Percentiles rank a stretch among this genome's conserved stretches.
These are phyloP conservation scores for Hirudinaria manillensis DNA, from an alignment of 2,888 invertebrate genomes.

Conservation along the genomic window DNA sequence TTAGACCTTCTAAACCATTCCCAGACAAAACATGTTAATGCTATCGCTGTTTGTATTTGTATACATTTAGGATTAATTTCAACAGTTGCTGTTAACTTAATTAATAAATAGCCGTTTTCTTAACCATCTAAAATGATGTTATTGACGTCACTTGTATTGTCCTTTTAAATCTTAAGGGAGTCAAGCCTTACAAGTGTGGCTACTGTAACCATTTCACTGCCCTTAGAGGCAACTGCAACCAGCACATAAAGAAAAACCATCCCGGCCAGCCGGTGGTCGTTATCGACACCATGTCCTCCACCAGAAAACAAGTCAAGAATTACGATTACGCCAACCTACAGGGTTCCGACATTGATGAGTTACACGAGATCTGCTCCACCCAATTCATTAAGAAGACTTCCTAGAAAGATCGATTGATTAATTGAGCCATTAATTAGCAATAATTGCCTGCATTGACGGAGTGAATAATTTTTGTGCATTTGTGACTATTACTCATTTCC, in stretches of 20 bases:
- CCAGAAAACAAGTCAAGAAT: slow-evolving; percentile 25
- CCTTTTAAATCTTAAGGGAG: slow-evolving; percentile 33
- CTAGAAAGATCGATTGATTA: not conserved
- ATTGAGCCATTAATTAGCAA: too few species aligned
- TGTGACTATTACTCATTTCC: too few species aligned
- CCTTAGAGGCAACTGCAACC: slow-evolving; percentile 40
- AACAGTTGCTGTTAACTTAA: too few species aligned
- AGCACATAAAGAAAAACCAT: slow-evolving; percentile 40
- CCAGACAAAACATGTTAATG: not conserved
- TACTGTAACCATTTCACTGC: slow-evolving; percentile 38
- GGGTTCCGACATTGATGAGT: slow-evolving; percentile 33
- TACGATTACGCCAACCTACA: slow-evolving; percentile 35
- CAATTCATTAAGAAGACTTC: slow-evolving; percentile 1
- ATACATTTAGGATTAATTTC: too few species aligned
- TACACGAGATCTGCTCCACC: slow-evolving; percentile 22
- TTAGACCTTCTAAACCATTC: not conserved
- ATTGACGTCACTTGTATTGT: not conserved
- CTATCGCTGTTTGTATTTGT: not conserved
- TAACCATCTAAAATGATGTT: too few species aligned
- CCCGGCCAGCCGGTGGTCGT: slow-evolving; percentile 35
- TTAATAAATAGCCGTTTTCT: too few species aligned
- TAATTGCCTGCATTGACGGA: too few species aligned
- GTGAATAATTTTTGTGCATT: too few species aligned
- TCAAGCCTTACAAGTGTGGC: slow-evolving; percentile 39
- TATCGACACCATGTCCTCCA: slow-evolving; percentile 33